Base-by-base conservation (phyloP, 2,797 vertebrate species). In the Jordanella pulchra region DNA sequence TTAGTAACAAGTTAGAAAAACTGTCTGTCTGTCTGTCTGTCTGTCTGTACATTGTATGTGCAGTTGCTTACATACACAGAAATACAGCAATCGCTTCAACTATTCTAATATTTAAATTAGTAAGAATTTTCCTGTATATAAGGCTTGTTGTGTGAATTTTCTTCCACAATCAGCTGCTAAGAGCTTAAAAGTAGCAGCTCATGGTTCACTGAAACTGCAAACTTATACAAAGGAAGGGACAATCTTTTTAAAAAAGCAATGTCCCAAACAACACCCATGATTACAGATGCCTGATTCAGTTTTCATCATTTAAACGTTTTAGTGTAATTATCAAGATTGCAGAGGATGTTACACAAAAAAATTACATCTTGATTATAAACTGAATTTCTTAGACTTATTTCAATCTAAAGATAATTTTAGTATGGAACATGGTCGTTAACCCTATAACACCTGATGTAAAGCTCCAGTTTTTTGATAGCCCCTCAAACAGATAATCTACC, bases 361-460 rank as follows among this genome's bases (percentile, higher is more conserved):
- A 88, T 89, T 84, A 80, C 71, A 64, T 55, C 47, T 80, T 77
- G 39, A 13, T 74, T 72, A 54, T 63, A 79, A 81, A 90, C 86
- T 90, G 73, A 42, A 75, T 89, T 85, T 69, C 66, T 90, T 77
- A 73, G 58, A 79, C 80, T 74, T 87, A 83, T 86, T 84, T 71
- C 70, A 73, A 85, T 81, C 82, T 85, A 83, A 89, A 89, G 86
- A 86, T 75, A 81, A 88, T 89, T 79, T 80, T 81, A 69, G 65
- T 73, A 7, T 68, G 72, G 69, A 84, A 88, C 87, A 80, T 65
- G 50, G 86, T 89, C 87, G 86, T 92, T 92, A 92, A 92, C 91
- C 87, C 86, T 68, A 35, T 35, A 84, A 88, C 84, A 81, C 83
- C 79, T 74, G 69, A 73, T 84, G 84, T 88, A 88, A 90, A 92